Evolutionary conservation across 2,888 invertebrate species (phyloP).

Genomic region (Eristalis intricaria): DNA sequence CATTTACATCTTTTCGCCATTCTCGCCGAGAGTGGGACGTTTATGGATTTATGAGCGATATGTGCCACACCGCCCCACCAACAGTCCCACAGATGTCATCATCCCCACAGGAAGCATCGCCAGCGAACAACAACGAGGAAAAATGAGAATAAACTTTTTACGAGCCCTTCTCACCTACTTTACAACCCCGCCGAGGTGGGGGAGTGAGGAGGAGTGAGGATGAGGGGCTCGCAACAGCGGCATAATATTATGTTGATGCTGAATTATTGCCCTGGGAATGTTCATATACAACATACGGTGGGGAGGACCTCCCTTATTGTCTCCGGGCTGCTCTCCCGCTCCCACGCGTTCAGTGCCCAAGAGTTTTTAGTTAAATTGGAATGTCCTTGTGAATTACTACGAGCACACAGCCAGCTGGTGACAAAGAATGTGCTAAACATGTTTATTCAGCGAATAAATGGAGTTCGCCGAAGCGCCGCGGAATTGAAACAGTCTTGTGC

Average conservation of each 20-base stretch:
- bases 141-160: constrained; percentile 38
- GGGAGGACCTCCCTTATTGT: constrained; percentile 10
- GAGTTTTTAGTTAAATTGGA: constrained; percentile 28
- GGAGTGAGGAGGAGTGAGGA: background rate
- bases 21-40: background rate
- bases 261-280: constrained; percentile 50
- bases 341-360: background rate
- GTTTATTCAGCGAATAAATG: constrained; percentile 13
- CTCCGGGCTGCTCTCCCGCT: constrained; percentile 1
- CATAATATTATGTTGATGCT: constrained; percentile 46
- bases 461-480: constrained; percentile 1
- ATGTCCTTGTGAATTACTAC: constrained; percentile 23
- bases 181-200: background rate
- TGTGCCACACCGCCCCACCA: background rate
- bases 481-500: constrained; percentile 11
- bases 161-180: constrained; percentile 42
- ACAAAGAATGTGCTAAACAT: background rate
- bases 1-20: constrained; percentile 42
- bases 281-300: constrained; percentile 11
- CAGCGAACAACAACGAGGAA: background rate
- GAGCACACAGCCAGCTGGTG: background rate
- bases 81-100: constrained; percentile 19
- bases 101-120: constrained; percentile 10
- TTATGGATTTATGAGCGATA: constrained; percentile 46
- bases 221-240: background rate